Evolutionary conservation across 2,888 invertebrate genomes (phyloP).

Genomic region (Ganaspis brasiliensis): DNA sequence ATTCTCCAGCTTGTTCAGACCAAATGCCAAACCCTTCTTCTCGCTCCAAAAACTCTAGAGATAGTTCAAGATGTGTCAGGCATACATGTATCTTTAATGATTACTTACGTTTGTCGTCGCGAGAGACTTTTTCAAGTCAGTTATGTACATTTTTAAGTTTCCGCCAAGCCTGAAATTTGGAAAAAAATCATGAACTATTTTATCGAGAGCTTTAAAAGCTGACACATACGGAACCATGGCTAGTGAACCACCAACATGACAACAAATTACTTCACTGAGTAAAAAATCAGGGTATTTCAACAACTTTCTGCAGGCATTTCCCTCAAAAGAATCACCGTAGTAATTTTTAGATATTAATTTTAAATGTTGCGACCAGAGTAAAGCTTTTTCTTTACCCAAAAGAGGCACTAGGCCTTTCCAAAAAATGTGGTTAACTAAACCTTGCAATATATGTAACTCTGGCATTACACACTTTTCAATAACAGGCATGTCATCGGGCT

Average conservation of each 20-base stretch:
- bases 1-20: no score
- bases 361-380: not conserved
- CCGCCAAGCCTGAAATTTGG: not conserved
- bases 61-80: no score
- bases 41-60: no score
- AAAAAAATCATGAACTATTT: slow-evolving; percentile 4
- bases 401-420: slow-evolving; percentile 1
- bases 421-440: not conserved
- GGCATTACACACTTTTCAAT: not conserved
- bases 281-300: slow-evolving; percentile 20
- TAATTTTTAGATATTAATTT: no score
- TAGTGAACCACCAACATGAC: slow-evolving; percentile 19
- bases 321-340: slow-evolving; percentile 21
- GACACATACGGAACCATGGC: slow-evolving; percentile 12
- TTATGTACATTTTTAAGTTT: not conserved
- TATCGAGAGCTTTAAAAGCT: slow-evolving; percentile 22
- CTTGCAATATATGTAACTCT: slow-evolving; percentile 20
- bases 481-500: slow-evolving; percentile 32
- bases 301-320: slow-evolving; percentile 23
- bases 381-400: slow-evolving; percentile 6
- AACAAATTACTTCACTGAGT: slow-evolving; percentile 9
- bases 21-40: no score
- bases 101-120: no score
- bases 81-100: no score
- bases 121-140: no score